Percentiles rank a stretch among this genome's conserved stretches.
phyloP scores from a whole-genome alignment of 2,113 vertebrate genomes.

The Pterocles gutturalis region DNA sequence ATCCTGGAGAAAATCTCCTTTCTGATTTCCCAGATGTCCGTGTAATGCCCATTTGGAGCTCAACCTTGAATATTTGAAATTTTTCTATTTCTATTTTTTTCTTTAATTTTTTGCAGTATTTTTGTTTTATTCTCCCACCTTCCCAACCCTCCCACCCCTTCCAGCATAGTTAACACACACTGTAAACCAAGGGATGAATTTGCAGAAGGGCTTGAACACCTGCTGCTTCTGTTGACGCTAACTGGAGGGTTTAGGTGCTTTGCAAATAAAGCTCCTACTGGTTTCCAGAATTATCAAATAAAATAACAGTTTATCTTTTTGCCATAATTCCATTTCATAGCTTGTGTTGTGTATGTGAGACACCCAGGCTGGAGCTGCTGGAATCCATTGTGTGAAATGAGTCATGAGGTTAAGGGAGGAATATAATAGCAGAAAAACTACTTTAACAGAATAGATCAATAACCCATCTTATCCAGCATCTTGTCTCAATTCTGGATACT shows the following conservation, averaged over 20 bases:
- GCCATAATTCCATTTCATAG: not conserved
- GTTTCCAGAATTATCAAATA: not conserved
- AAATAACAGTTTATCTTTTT: not conserved
- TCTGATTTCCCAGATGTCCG: not conserved
- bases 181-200: not conserved
- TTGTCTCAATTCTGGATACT: slow-evolving; percentile 27
- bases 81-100: not conserved
- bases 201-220: not conserved
- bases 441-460: slow-evolving; percentile 2
- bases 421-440: not conserved
- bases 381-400: not conserved
- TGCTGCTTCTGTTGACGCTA: not conserved
- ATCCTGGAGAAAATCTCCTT: not conserved
- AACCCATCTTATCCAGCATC: not conserved
- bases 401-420: not conserved
- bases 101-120: rapidly evolving
- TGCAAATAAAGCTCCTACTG: not conserved
- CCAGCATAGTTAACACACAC: not conserved
- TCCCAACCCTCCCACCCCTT: rapidly evolving
- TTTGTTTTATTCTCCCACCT: not conserved
- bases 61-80: not conserved
- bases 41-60: not conserved
- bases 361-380: not conserved
- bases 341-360: not conserved
- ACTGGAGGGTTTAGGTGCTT: not conserved